Conservation (phyloP, 35 echinoderm and acorn worm species). For the Stichopus chloronotus region DNA sequence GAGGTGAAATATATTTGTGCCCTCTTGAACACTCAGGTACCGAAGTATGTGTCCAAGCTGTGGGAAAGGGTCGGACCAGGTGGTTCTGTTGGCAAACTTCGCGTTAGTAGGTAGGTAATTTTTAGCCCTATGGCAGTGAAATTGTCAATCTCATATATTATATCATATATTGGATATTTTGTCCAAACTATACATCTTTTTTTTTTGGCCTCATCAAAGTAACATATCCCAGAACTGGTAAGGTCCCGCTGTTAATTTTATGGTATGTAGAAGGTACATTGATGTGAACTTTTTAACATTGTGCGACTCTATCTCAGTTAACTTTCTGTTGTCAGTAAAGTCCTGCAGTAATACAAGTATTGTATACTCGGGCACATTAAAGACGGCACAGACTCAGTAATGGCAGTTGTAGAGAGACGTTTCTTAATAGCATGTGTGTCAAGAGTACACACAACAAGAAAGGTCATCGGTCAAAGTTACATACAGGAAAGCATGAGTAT, state of each 20-base stretch:
- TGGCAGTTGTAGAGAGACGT: too few relatives aligned
- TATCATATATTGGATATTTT: neutral
- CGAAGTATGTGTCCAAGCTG: slow-evolving; percentile 74
- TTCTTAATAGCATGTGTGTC: too few relatives aligned
- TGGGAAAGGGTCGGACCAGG: slow-evolving; percentile 72
- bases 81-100: slow-evolving; percentile 65
- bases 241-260: neutral
- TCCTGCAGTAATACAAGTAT: too few relatives aligned
- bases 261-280: neutral
- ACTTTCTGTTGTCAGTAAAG: too few relatives aligned
- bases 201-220: neutral
- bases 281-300: too few relatives aligned
- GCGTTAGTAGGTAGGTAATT: slow-evolving; percentile 67
- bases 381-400: too few relatives aligned
- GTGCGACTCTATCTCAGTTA: too few relatives aligned
- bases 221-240: neutral
- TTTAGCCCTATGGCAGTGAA: neutral
- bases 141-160: neutral
- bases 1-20: neutral
- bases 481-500: too few relatives aligned
- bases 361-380: too few relatives aligned
- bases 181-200: neutral
- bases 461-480: too few relatives aligned
- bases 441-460: too few relatives aligned
- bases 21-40: slow-evolving; percentile 59